Percentiles rank a stretch among this genome's conserved stretches.
phyloP scores from a whole-genome alignment of 2,797 vertebrate species.

The Anomalospiza imberbis region DNA sequence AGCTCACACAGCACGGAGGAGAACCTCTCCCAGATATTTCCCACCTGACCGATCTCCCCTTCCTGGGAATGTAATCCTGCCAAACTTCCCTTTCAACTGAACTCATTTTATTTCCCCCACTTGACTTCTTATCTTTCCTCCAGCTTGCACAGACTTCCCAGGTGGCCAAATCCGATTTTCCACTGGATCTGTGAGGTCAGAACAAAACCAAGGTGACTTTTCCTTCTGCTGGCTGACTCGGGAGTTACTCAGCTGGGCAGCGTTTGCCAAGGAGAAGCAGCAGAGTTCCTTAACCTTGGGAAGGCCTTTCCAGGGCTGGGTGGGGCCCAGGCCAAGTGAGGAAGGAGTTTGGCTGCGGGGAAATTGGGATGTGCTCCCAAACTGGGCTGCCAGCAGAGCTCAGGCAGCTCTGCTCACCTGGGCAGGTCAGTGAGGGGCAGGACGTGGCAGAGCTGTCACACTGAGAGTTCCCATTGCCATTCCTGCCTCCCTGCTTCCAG shows the following conservation, averaged over 20 bases:
- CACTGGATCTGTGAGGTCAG: not conserved
- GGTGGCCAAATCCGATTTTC: not conserved
- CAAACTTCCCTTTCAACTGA: not conserved
- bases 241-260: not conserved
- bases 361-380: not conserved
- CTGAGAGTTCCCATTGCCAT: fast-evolving
- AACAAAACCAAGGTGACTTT: not conserved
- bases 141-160: not conserved
- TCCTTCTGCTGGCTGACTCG: not conserved
- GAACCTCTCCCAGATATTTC: not conserved
- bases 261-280: not conserved
- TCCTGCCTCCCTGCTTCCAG: not conserved
- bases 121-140: not conserved
- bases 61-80: not conserved
- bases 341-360: not conserved
- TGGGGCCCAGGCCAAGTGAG: not conserved
- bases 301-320: not conserved
- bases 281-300: not conserved
- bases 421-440: not conserved
- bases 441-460: not conserved
- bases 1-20: fast-evolving
- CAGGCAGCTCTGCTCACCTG: not conserved
- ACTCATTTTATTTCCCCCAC: not conserved
- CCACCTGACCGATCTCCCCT: not conserved
- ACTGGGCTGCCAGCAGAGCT: not conserved